Evolutionary conservation across 2,888 invertebrate species (phyloP).

Genomic region (Drosophila planitibia): DNA sequence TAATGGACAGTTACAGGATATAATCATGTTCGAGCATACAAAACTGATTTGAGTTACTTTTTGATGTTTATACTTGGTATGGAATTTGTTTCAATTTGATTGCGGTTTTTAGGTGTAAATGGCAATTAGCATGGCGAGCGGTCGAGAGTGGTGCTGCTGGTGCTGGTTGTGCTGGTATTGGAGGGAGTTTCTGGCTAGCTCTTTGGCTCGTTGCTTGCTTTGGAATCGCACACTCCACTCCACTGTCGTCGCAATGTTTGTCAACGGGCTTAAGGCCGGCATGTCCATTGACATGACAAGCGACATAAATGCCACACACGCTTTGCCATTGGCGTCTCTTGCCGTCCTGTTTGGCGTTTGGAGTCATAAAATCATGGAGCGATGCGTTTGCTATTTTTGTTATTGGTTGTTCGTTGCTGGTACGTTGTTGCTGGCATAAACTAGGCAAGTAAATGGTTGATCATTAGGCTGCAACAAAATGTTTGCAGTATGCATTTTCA

Average conservation of each 20-base stretch:
- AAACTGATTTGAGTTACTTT: background rate
- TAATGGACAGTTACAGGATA: constrained; percentile 33
- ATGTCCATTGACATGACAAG: constrained; percentile 64
- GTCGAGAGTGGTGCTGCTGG: background rate
- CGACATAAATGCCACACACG: constrained; percentile 74
- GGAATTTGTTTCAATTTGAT: constrained; percentile 66
- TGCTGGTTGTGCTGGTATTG: background rate
- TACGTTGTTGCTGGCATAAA: constrained; percentile 59
- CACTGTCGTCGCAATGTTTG: constrained; percentile 56
- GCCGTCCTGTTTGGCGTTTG: constrained; percentile 48
- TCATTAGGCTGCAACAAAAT: constrained; percentile 80
- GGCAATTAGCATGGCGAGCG: constrained; percentile 68
- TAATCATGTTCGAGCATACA: background rate
- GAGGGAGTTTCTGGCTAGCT: background rate
- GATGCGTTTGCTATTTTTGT: constrained; percentile 65
- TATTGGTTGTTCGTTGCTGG: constrained; percentile 48
- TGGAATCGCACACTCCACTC: constrained; percentile 29
- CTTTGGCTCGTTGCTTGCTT: constrained; percentile 12
- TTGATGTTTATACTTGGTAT: constrained; percentile 28
- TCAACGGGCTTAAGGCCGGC: constrained; percentile 55
- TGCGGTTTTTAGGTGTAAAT: constrained; percentile 70
- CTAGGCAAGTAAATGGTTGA: constrained; percentile 65
- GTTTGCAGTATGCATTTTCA: constrained; percentile 71
- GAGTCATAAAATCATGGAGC: constrained; percentile 63
- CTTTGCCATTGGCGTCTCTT: constrained; percentile 42